Evolutionary conservation across 1,140 invertebrate species (phyloP), one percentile per base, ranked within the genome.

Genomic region (Drosophila pruinosa): DNA sequence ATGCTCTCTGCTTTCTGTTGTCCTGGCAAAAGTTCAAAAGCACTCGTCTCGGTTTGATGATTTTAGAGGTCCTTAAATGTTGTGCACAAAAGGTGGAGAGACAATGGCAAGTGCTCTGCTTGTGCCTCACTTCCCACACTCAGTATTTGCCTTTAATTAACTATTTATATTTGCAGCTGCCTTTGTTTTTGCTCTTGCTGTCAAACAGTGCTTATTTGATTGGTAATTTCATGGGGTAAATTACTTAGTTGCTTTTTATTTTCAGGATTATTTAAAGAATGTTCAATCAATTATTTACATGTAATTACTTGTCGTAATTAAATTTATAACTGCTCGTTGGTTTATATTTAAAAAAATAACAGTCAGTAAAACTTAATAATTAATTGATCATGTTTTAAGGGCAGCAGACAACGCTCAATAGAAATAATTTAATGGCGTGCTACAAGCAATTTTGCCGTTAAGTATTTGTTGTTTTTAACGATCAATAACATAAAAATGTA

Each of bases 21-120:
- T 39, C 7, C 48, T 31, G 21, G 58, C 58, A 62, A 69, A 62
- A 69, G 58, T 62, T 69, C 17, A 36, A 43, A 41, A 47, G 36
- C 17, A 53, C 57, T 69, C 47, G 58, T 69, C 62, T 53, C 57
- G 65, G 65, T 62, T 62, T 45, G 57, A 69, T 53, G 34, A 52
- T 52, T 62, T 53, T 26, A 62, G 39, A 43, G 64, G 36, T 62
- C 19, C 65, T 62, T 50, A 48, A 61, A n/a, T 12, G n/a, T 21
- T 17, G 10, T 17, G 47, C 6, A 34, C 10, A 28, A 14, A 50
- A 58, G 39, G 54, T 53, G 24, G 19, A 47, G 15, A 36, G 57
- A 62, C 47, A 62, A 69, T 22, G 26, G 36, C 26, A 26, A 12
- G 31, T 28, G 15, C 17, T 24, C 45, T 31, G 5, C 7, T 2